Conservation (phyloP, 92 coral and sea anemone genomes). For the Parazoanthus swiftii region DNA sequence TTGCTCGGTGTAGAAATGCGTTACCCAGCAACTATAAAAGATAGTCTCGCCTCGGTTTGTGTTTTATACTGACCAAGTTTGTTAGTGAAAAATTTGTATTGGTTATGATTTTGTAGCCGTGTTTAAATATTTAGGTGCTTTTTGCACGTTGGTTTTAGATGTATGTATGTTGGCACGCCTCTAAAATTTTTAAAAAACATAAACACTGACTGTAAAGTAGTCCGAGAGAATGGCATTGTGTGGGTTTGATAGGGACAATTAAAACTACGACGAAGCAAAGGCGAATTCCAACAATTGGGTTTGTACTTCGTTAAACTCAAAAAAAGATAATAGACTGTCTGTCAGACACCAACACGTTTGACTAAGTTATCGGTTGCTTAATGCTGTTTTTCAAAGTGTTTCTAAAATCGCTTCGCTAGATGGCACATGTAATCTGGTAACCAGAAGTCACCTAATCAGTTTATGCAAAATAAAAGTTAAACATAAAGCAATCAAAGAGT, state of each 20-base stretch:
- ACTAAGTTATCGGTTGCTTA: background rate
- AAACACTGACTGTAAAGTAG: slow-evolving; percentile 8
- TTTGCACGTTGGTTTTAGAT: background rate
- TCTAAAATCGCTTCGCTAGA: background rate
- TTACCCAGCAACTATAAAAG: background rate
- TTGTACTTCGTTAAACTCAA: background rate
- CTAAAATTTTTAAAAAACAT: background rate
- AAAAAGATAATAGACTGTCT: background rate
- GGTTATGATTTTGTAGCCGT: background rate
- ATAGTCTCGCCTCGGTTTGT: background rate
- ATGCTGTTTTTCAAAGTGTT: background rate
- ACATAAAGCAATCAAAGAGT: background rate
- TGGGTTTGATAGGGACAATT: background rate
- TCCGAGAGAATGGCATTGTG: background rate
- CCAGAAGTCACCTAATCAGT: background rate
- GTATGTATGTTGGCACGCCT: background rate
- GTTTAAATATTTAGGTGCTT: slow-evolving; percentile 3
- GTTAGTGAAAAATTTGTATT: background rate
- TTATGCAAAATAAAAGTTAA: background rate
- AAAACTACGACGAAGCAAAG: background rate
- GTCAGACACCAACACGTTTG: slow-evolving; percentile 1
- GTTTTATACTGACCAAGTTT: background rate
- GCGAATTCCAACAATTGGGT: background rate
- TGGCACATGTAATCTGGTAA: background rate
- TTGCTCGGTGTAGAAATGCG: background rate